Percentiles rank a stretch among this genome's conserved stretches.
These are phyloP conservation scores for Zaprionus nigranus DNA, from an alignment of 1,140 invertebrate genomes.

Conservation along the genomic window DNA sequence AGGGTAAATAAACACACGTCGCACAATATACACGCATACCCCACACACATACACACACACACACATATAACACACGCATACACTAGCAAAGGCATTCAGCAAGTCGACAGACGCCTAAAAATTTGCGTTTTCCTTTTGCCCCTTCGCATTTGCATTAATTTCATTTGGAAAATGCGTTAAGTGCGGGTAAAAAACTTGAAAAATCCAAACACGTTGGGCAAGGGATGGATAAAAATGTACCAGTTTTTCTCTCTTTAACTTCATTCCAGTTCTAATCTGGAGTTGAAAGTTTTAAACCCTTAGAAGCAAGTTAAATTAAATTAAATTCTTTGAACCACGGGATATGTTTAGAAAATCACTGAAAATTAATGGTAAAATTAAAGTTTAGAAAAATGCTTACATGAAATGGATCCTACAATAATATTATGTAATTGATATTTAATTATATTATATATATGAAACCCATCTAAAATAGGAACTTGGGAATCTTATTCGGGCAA, in stretches of 20 bases:
- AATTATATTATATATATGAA: no score
- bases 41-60: neutral
- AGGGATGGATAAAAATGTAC: slow-evolving; percentile 4
- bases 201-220: slow-evolving; percentile 13
- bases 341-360: no score
- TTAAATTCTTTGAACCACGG: no score
- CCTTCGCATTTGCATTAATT: slow-evolving; percentile 65
- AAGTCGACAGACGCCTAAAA: slow-evolving; percentile 43
- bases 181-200: slow-evolving; percentile 20
- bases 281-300: neutral
- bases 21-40: slow-evolving; percentile 5
- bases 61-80: neutral
- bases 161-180: slow-evolving; percentile 64
- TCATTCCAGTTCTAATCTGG: neutral
- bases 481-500: no score
- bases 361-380: no score
- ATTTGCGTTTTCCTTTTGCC: slow-evolving; percentile 50
- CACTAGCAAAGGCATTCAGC: neutral
- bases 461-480: no score
- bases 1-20: slow-evolving; percentile 45
- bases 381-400: no score
- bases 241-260: neutral
- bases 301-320: no score
- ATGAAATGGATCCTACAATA: no score
- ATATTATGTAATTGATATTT: no score